Conservation (phyloP, 1,140 invertebrate genomes). For the Drosophila burlai region DNA sequence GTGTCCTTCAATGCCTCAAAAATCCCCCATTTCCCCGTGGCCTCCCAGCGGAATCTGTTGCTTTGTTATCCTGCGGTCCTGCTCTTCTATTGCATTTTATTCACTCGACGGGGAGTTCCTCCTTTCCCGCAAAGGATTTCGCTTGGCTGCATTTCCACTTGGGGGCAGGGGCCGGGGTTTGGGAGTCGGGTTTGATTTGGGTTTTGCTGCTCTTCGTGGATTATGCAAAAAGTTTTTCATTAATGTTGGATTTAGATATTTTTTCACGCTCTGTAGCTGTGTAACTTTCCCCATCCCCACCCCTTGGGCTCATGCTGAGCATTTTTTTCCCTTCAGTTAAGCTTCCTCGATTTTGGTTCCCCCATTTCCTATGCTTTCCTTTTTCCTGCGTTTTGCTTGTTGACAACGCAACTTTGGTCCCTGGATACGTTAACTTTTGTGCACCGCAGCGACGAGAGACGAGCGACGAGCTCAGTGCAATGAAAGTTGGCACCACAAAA, state of each 20-base stretch:
- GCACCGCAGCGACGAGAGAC: constrained; percentile 25
- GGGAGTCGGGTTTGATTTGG: constrained; percentile 45
- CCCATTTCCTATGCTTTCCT: constrained; percentile 15
- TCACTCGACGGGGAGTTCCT: constrained; percentile 42
- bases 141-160: constrained; percentile 59
- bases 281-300: constrained; percentile 10
- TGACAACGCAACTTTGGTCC: constrained; percentile 79
- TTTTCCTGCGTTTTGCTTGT: constrained; percentile 66
- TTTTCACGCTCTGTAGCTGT: constrained; percentile 72
- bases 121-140: constrained; percentile 52
- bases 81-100: constrained; percentile 64
- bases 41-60: constrained; percentile 31
- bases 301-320: constrained; percentile 15
- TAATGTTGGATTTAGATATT: constrained; percentile 84
- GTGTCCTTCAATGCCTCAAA: constrained; percentile 62
- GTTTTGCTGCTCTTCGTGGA: constrained; percentile 57
- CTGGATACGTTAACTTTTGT: constrained; percentile 81
- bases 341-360: constrained; percentile 44
- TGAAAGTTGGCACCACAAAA: constrained; percentile 76
- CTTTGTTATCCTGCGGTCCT: constrained; percentile 32
- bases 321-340: constrained; percentile 24
- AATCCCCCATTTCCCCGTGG: constrained; percentile 12
- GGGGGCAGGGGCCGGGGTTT: background rate
- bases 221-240: constrained; percentile 84
- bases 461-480: constrained; percentile 57